Evolutionary conservation across 92 coral and sea anemone species (phyloP).

Genomic region (Montipora capitata): DNA sequence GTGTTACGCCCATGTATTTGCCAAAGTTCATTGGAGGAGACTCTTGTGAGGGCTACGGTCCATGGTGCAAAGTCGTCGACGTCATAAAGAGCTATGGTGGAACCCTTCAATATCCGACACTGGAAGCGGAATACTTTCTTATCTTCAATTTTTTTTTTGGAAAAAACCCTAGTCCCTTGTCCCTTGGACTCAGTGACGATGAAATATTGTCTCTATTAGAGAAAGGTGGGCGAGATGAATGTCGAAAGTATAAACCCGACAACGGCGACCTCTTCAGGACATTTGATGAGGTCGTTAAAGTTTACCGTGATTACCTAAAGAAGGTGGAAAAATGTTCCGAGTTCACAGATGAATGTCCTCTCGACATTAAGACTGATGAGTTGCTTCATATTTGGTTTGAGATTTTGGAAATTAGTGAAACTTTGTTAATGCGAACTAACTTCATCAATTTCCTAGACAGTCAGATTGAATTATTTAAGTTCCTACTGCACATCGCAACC

Average conservation of each 20-base stretch:
- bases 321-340: background rate
- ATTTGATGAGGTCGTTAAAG: background rate
- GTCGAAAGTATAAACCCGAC: background rate
- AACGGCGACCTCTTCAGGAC: background rate
- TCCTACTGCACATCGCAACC: background rate
- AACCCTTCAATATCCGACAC: slow-evolving; percentile 40
- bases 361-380: background rate
- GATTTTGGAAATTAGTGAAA: too few species aligned
- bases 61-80: slow-evolving; percentile 65
- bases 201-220: background rate
- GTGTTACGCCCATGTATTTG: slow-evolving; percentile 75
- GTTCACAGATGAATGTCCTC: background rate
- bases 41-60: slow-evolving; percentile 19
- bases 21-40: slow-evolving; percentile 53
- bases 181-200: background rate
- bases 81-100: slow-evolving; percentile 41
- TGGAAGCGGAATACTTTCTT: slow-evolving; percentile 67
- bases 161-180: background rate
- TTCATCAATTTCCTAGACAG: slow-evolving; percentile 3
- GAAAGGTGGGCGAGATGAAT: background rate
- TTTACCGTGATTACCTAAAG: background rate
- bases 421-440: too few species aligned
- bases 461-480: background rate
- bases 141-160: slow-evolving; percentile 28
- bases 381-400: slow-evolving; percentile 20